Evolutionary conservation across 2,888 invertebrate genomes (phyloP).

Genomic region (Drosophila glabriapex): DNA sequence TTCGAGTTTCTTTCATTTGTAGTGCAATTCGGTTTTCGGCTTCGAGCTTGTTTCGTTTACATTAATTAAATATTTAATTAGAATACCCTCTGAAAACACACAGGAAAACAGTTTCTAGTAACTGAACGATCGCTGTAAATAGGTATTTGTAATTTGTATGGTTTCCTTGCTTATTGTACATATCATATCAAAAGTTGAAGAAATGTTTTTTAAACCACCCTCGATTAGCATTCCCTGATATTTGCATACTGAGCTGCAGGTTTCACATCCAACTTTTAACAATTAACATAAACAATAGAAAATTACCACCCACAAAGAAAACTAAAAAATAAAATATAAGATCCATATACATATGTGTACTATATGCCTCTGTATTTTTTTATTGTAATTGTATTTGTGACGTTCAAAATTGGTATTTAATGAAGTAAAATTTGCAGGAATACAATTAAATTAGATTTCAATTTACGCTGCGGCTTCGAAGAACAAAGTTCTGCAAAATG

Average conservation of each 20-base stretch:
- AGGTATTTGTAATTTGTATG: not conserved
- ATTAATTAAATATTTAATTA: not conserved
- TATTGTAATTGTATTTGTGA: constrained; percentile 20
- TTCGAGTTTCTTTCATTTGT: not conserved
- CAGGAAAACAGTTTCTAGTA: too few species aligned
- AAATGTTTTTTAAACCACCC: constrained; percentile 9
- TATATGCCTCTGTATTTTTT: constrained; percentile 1
- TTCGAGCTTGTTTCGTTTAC: not conserved
- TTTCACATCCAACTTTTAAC: constrained; percentile 38
- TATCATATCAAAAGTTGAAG: constrained; percentile 25
- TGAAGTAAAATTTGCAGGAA: constrained; percentile 34
- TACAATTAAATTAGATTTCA: constrained; percentile 17
- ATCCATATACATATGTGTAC: constrained; percentile 14
- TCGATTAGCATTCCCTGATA: constrained; percentile 13
- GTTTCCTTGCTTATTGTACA: constrained; percentile 27
- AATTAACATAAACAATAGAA: constrained; percentile 14
- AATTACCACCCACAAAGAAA: not conserved
- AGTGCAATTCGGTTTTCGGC: not conserved
- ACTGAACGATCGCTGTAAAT: not conserved
- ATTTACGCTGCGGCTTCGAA: not conserved
- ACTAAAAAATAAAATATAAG: not conserved
- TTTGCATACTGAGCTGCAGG: constrained; percentile 20
- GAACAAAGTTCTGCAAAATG: constrained; percentile 11
- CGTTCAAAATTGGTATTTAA: constrained; percentile 38
- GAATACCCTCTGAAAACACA: constrained; percentile 1